Percentiles rank a stretch among this genome's conserved stretches.
These are phyloP conservation scores for Vicugna pacos DNA, from an alignment of 2,113 vertebrate genomes.

Conservation along the genomic window DNA sequence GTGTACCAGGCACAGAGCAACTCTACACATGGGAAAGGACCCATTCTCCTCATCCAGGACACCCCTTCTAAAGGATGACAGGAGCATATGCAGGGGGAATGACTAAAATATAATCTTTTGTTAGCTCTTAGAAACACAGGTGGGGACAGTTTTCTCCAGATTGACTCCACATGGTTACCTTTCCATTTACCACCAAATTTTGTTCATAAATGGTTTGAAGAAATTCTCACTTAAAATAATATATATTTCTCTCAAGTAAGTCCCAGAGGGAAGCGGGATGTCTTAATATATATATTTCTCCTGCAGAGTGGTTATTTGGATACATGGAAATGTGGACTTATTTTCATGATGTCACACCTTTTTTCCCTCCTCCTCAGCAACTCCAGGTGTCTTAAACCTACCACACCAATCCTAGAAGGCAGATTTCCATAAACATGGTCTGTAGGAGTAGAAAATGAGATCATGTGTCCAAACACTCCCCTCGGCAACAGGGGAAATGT, in stretches of 20 bases:
- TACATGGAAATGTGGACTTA: slow-evolving; percentile 37
- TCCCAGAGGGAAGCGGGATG: background rate
- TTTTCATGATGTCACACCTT: slow-evolving; percentile 15
- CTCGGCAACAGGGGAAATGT: background rate
- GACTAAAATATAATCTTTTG: slow-evolving; percentile 30
- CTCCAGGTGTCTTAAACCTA: background rate
- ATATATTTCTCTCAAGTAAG: background rate
- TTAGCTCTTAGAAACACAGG: slow-evolving; percentile 22
- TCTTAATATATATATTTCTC: slow-evolving; percentile 29
- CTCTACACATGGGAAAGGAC: background rate
- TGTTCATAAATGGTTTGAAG: slow-evolving; percentile 25
- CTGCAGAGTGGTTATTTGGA: slow-evolving; percentile 5
- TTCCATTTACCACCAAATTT: slow-evolving; percentile 26
- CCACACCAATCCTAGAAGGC: background rate
- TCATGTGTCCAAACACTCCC: background rate
- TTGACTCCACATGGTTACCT: background rate
- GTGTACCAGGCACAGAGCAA: background rate
- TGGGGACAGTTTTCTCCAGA: background rate
- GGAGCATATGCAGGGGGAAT: background rate
- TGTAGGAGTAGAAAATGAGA: slow-evolving; percentile 10
- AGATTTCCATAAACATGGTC: background rate
- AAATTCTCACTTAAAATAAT: slow-evolving; percentile 45
- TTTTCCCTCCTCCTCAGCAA: background rate
- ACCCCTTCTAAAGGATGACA: slow-evolving; percentile 45
- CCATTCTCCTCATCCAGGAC: background rate